Evolutionary conservation across 30 jellyfish, hydroid and myxozoan genomes (phyloP).

Genomic region (Aurelia aurita complex sp. Pacific): DNA sequence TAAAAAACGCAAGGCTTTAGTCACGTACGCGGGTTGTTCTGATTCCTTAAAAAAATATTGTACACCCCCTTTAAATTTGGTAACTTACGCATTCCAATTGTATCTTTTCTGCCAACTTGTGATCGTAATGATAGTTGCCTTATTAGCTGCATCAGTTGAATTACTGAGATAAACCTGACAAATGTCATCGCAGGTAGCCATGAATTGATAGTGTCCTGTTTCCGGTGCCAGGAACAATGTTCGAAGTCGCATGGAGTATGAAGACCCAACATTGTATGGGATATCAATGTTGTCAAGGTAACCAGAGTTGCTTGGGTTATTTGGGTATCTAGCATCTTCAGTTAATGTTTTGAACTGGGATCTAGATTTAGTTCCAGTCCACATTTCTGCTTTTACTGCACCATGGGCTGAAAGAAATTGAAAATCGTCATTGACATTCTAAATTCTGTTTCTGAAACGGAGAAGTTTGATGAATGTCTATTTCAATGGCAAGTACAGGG

Average conservation of each 20-base stretch:
- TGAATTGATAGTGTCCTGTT: constrained; percentile 55
- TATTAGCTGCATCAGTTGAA: not conserved
- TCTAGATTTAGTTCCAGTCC: constrained; percentile 6
- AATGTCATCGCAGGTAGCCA: constrained; percentile 63
- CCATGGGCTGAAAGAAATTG: constrained; percentile 30
- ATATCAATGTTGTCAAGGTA: constrained; percentile 59
- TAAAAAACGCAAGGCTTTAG: too few species aligned
- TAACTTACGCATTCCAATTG: constrained; percentile 1
- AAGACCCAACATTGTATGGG: constrained; percentile 33
- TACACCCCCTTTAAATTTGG: too few species aligned
- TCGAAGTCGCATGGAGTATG: constrained; percentile 29
- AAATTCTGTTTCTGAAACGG: too few species aligned
- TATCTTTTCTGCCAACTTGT: not conserved
- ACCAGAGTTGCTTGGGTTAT: constrained; percentile 66
- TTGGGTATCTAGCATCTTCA: constrained; percentile 73
- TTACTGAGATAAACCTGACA: not conserved
- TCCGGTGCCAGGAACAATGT: constrained; percentile 74
- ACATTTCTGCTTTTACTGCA: constrained; percentile 29
- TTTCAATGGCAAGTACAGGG: too few species aligned
- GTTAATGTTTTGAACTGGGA: not conserved
- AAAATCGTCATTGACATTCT: too few species aligned
- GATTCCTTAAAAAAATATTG: too few species aligned
- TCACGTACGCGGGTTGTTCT: too few species aligned
- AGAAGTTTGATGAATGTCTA: too few species aligned
- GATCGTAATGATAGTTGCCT: not conserved